phyloP scores from a whole-genome alignment of 2,888 invertebrate species.

The Habroteleia sp. region DNA sequence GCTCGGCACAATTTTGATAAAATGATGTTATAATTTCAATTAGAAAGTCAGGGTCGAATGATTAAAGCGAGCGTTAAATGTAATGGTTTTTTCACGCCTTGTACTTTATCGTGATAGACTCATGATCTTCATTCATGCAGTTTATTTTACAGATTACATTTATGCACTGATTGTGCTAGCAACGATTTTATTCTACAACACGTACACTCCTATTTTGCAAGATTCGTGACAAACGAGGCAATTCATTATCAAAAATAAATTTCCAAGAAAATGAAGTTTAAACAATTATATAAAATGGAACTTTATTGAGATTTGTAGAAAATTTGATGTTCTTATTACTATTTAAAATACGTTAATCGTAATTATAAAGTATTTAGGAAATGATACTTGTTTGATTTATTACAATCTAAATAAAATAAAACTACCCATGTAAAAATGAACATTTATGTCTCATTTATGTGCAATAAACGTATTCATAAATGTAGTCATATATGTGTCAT shows the following conservation, averaged over 20 bases:
- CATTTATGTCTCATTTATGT: too few relatives aligned
- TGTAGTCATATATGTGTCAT: too few relatives aligned
- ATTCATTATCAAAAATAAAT: slow-evolving; percentile 51
- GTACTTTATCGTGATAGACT: slow-evolving; percentile 25
- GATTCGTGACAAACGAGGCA: slow-evolving; percentile 45
- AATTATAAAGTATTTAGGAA: too few relatives aligned
- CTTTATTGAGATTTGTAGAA: too few relatives aligned
- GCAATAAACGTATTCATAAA: too few relatives aligned
- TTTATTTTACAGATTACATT: slow-evolving; percentile 46
- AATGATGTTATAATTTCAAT: too few relatives aligned
- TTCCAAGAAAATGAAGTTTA: slow-evolving; percentile 41
- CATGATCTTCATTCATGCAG: slow-evolving; percentile 31
- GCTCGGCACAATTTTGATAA: too few relatives aligned
- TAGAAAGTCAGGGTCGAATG: slow-evolving; percentile 62
- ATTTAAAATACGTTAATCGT: too few relatives aligned
- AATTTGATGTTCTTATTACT: too few relatives aligned
- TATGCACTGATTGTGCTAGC: slow-evolving; percentile 54
- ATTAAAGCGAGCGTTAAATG: slow-evolving; percentile 61
- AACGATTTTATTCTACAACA: slow-evolving; percentile 39
- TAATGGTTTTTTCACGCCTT: slow-evolving; percentile 38
- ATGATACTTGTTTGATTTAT: too few relatives aligned
- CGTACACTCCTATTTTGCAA: slow-evolving; percentile 49
- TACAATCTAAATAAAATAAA: too few relatives aligned
- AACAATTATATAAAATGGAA: slow-evolving; percentile 40
- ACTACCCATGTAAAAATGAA: too few relatives aligned